phyloP scores from a whole-genome alignment of 2,888 invertebrate species.

The Gortyna flavago region DNA sequence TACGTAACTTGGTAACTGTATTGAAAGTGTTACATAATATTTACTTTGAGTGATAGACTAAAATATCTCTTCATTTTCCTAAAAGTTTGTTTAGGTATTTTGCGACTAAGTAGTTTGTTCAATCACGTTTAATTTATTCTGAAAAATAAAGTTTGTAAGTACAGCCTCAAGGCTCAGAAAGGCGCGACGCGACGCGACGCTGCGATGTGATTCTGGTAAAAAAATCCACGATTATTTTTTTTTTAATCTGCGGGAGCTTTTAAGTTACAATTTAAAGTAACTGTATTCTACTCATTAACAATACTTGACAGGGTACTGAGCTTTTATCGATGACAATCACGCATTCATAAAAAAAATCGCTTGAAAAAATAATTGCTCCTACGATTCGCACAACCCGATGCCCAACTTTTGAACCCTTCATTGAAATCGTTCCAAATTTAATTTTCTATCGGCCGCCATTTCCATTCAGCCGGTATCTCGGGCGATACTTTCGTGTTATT shows the following conservation, averaged over 20 bases:
- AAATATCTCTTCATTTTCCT: neutral
- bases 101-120: neutral
- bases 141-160: neutral
- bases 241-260: neutral
- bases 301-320: neutral
- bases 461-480: constrained; percentile 56
- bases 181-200: neutral
- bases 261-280: neutral
- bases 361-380: neutral
- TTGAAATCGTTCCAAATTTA: constrained; percentile 48
- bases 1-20: neutral
- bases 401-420: constrained; percentile 26
- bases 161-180: neutral
- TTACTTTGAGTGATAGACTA: neutral
- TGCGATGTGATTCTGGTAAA: neutral
- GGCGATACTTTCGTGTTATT: constrained; percentile 59
- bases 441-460: constrained; percentile 50
- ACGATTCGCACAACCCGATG: neutral
- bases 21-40: constrained; percentile 7
- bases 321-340: neutral
- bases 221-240: too few species aligned
- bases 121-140: neutral
- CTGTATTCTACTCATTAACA: neutral
- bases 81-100: neutral
- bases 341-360: neutral